Conservation (phyloP, 2,888 invertebrate genomes). For the Pristionchus maxplancki region DNA sequence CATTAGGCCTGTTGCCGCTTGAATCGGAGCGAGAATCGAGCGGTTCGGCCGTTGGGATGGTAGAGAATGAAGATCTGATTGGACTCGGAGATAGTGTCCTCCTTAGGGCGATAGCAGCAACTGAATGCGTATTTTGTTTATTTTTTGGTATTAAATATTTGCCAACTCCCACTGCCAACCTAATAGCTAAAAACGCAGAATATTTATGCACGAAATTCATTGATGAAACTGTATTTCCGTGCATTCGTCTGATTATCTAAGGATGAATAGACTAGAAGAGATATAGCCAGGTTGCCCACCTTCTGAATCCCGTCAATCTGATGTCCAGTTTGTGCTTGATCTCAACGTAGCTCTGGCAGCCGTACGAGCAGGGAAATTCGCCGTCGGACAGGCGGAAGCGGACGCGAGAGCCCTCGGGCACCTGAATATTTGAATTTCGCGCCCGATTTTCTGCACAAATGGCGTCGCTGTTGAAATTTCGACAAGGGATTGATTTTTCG, state of each 20-base stretch:
- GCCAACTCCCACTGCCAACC: too few relatives aligned
- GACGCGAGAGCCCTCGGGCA: slow-evolving; percentile 72
- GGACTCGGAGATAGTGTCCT: slow-evolving; percentile 75
- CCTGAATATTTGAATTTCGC: too few relatives aligned
- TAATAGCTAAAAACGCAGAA: too few relatives aligned
- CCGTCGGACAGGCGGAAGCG: slow-evolving; percentile 76
- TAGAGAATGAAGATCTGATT: slow-evolving; percentile 77
- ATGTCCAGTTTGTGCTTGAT: slow-evolving; percentile 77
- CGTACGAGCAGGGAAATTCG: slow-evolving; percentile 77
- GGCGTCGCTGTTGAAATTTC: background rate
- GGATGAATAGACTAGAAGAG: background rate
- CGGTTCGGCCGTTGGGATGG: slow-evolving; percentile 76
- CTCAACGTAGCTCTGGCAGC: slow-evolving; percentile 76
- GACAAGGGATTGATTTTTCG: too few relatives aligned
- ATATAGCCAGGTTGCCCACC: slow-evolving; percentile 58
- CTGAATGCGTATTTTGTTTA: slow-evolving; percentile 59
- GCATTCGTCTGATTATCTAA: too few relatives aligned
- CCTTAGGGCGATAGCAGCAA: slow-evolving; percentile 77
- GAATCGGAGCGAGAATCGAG: slow-evolving; percentile 75
- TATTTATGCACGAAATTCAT: too few relatives aligned
- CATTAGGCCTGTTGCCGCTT: slow-evolving; percentile 63
- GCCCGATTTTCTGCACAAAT: background rate
- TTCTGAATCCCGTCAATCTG: slow-evolving; percentile 76
- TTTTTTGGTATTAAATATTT: too few relatives aligned
- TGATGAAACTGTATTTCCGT: too few relatives aligned